Evolutionary conservation across 2,888 invertebrate genomes (phyloP), one percentile per base, ranked within the genome.

Genomic region (Nephrotoma appendiculata): DNA sequence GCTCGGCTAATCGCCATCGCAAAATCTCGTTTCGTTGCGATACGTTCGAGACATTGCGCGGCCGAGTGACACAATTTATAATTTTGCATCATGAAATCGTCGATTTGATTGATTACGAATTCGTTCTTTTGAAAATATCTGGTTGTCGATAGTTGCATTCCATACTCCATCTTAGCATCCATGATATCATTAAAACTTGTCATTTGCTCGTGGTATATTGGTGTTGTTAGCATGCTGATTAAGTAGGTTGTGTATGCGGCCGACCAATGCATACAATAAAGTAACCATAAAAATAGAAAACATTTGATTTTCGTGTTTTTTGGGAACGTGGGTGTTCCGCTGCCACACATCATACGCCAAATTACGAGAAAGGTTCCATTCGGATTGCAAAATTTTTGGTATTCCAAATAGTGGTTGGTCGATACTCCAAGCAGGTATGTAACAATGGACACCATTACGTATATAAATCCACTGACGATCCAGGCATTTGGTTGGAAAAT

Each of bases 121-220:
- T 86, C 41, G 31, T 44, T 44, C 11, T 42, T 52, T 6, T 41
- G n/a, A 19, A 87, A 87, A 86, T 86, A 86, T 44, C 86, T 19
- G 7, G 86, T 87, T 4, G 86, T 87, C n/a, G 71, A 41, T 43
- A 12, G 11, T 71, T 85, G 85, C 87, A 87, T 87, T 3, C 87
- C 87, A 31, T 86, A 85, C 7, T 71, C 57, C 19, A 87, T 86
- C 31, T 45, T 41, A 0, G 85, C 71, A 41, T 7, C 57, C 5
- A 87, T 7, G 11, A 87, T 86, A 57, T 87, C 87, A 44, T 86
- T 43, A 12, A 87, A 43, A 6, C 57, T 87, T 7, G 12, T 11
- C n/a, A 87, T 48, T 45, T 85, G 48, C 9, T 48, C n/a, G 12
- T 86, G 11, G 31, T 86, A 45, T 15, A 31, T 19, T 6, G 86